A percentile compares a stretch with the other conserved stretches of the same genome.
Evolutionary conservation across 2,113 vertebrate genomes (phyloP).

Genomic region (Arothron firmamentum): DNA sequence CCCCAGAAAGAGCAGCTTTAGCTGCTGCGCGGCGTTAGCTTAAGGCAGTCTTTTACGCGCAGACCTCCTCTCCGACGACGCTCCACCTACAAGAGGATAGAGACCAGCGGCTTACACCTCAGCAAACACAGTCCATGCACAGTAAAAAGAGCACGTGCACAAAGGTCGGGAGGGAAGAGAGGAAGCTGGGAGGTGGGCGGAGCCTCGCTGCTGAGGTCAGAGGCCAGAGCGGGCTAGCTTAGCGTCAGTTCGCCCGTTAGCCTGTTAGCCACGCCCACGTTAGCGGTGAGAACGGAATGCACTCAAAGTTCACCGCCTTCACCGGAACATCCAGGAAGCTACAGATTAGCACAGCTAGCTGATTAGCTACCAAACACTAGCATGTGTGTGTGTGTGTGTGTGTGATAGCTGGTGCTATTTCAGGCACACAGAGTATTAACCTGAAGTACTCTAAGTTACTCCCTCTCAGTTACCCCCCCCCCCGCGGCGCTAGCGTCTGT

Average conservation of each 20-base stretch:
- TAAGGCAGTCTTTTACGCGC: conserved; percentile 69
- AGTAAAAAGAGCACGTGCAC: background rate
- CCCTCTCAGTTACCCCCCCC: conserved; percentile 2
- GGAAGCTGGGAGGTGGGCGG: background rate
- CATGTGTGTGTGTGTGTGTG: conserved; percentile 4
- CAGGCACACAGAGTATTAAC: background rate
- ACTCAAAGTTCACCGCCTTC: too few relatives aligned
- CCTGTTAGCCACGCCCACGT: too few relatives aligned
- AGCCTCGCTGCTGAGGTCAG: too few relatives aligned
- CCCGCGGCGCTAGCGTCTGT: conserved; percentile 62
- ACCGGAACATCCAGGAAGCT: too few relatives aligned
- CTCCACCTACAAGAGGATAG: conserved; percentile 79
- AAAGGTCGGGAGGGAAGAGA: background rate
- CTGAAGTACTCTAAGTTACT: too few relatives aligned
- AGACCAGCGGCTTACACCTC: conserved; percentile 77
- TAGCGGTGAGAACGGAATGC: too few relatives aligned
- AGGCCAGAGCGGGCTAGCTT: too few relatives aligned
- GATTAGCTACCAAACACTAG: too few relatives aligned
- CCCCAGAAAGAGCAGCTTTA: conserved; percentile 51
- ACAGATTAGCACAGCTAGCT: too few relatives aligned
- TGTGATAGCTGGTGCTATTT: background rate
- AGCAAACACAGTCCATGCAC: conserved; percentile 58
- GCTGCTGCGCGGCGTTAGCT: conserved; percentile 13
- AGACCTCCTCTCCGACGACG: conserved; percentile 68
- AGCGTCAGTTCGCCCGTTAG: too few relatives aligned